Percentiles rank a stretch among this genome's conserved stretches.
phyloP scores from a whole-genome alignment of 2,113 vertebrate species.

The Pantherophis guttatus region DNA sequence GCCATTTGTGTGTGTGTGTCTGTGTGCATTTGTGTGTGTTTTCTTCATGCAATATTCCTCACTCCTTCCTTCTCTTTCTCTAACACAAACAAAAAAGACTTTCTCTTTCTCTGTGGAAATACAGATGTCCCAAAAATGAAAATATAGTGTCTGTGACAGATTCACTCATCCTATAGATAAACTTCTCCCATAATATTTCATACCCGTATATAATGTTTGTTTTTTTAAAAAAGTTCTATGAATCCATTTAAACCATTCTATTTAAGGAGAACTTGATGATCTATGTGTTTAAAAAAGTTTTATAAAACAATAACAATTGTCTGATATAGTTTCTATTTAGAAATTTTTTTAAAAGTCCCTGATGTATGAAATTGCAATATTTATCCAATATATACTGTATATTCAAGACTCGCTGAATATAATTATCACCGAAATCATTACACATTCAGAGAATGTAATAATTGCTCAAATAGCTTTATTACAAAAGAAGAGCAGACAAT shows the following conservation, averaged over 20 bases:
- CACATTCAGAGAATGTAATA: not conserved
- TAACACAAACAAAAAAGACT: not conserved
- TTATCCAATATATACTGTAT: not conserved
- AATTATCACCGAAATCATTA: not conserved
- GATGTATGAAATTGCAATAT: not conserved
- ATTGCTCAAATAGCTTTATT: not conserved
- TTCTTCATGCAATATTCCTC: not conserved
- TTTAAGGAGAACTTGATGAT: not conserved
- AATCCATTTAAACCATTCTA: not conserved
- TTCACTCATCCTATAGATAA: not conserved
- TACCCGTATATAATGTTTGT: not conserved
- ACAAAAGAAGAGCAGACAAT: not conserved
- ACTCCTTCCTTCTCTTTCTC: not conserved
- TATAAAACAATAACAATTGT: not conserved
- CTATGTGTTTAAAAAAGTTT: not conserved
- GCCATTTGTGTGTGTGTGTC: not conserved
- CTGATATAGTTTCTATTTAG: not conserved
- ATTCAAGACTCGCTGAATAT: not conserved
- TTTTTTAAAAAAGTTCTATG: not conserved
- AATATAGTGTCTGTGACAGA: not conserved
- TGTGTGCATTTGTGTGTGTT: not conserved
- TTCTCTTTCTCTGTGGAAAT: not conserved
- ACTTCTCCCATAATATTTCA: not conserved
- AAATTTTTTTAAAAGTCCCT: not conserved
- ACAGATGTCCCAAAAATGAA: not conserved